Evolutionary conservation across 2,888 invertebrate species (phyloP), one percentile per base, ranked within the genome.

Genomic region (Germaria angustata): DNA sequence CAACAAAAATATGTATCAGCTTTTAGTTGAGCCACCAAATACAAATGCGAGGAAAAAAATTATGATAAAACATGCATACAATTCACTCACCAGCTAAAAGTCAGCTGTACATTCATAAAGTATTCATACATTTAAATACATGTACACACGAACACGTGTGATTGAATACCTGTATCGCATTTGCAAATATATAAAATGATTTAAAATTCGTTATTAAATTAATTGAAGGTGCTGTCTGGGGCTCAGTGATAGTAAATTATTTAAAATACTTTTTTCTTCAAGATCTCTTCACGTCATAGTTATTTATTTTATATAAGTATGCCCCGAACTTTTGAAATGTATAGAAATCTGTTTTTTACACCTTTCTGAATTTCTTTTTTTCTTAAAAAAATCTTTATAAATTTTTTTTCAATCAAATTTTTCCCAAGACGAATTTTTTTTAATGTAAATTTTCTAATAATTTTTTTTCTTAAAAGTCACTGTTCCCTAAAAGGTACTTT

Each of bases 31-130:
- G 68, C 66, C 77, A 68, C 20, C 65, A 75, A 55, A 75, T 61
- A 79, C 66, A 73, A 49, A 59, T 41, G 51, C 51, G 41, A 63
- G 34, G 5, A 39, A 66, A 75, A 44, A 73, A 75, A 73, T 81
- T 81, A 77, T 78, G 77, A 81, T 77, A 81, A 81, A 81, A 81
- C 71, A 78, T 81, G 77, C 76, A 76, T 71, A 77, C 76, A 81
- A 66, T 72, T 76, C 76, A 57, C 55, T 73, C 53, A 53, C 2
- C 15, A 49, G 49, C 57, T 44, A 46, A 51, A 15, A 57, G 57
- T 49, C 69, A 63, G 34, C 24, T 22, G 61, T 20, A 49, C 44
- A 36, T 63, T 41, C 63, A 63, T 24, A 44, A 51, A 61, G 20
- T n/a, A 41, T 61, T 20, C 63, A 53, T 44, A 32, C 28, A 53